Evolutionary conservation across 2,888 invertebrate genomes (phyloP).

Genomic region (Cerastoderma edule): DNA sequence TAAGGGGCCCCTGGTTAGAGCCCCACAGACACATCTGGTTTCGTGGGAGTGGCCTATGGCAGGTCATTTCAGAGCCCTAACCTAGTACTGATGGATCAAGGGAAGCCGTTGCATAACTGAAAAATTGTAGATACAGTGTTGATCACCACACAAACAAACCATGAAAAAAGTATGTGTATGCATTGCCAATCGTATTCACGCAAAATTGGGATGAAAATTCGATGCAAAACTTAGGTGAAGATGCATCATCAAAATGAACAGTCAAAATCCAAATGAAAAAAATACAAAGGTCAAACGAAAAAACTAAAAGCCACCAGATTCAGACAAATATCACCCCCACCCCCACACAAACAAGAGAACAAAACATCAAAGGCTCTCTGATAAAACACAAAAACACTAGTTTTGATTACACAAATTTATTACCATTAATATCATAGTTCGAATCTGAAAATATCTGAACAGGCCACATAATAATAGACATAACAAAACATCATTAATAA

Average conservation of each 20-base stretch:
- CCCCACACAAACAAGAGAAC: background rate
- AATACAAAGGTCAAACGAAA: background rate
- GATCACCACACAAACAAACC: no score
- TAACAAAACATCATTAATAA: background rate
- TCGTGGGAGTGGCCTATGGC: no score
- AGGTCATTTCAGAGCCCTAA: no score
- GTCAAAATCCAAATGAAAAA: background rate
- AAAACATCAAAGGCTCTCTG: background rate
- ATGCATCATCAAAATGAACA: background rate
- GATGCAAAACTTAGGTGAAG: background rate
- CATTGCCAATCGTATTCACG: no score
- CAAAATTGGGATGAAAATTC: no score
- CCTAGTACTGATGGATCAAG: no score
- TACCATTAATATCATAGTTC: slow-evolving; percentile 21
- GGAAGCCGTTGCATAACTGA: no score
- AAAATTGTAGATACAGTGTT: no score
- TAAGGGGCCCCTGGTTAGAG: no score
- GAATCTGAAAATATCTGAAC: slow-evolving; percentile 8
- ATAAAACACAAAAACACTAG: background rate
- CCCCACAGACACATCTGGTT: no score
- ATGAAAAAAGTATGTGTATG: no score
- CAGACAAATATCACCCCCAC: background rate
- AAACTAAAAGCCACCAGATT: background rate
- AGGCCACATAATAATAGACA: background rate
- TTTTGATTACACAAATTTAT: slow-evolving; percentile 12